Evolutionary conservation across 2,113 vertebrate genomes (phyloP), one percentile per base, ranked within the genome.

Genomic region (Thamnaconus septentrionalis): DNA sequence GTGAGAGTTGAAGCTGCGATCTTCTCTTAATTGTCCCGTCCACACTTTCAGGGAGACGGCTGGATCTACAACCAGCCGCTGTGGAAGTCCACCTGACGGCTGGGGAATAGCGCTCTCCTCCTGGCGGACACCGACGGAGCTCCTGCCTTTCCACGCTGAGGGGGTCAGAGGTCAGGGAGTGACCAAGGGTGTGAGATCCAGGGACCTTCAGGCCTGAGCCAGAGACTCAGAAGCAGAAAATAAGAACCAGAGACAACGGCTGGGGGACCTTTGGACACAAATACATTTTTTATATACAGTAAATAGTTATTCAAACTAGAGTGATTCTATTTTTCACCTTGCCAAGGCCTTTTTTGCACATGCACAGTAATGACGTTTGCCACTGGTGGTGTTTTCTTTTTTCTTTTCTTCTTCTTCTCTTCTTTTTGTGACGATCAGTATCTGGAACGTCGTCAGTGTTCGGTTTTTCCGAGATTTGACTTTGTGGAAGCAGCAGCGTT

Each of bases 261-360:
- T 50, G 3, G 57, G 70, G 50, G 71, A 59, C 59, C 59, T 56
- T 6, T 69, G 76, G 73, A 90, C 69, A 55, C 52, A 68, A 64
- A 65, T 60, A 64, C 8, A 53, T 75, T 86, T 90, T 31, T 93
- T 94, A 87, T 85, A 86, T 51, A 67, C 55, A 53, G 53, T 80
- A 66, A 64, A 57, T 72, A 83, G 69, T 77, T 11, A 65, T 80
- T 85, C 76, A 86, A 61, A 74, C 85, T 91, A 91, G 86, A 93
- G 74, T 76, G 90, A 94, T 94, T 95, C 90, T 94, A 94, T 93
- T 96, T 95, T 94, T 92, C 92, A 94, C 92, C 89, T 92, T 91
- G 91, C 91, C 88, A 91, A 92, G 90, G 92, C 91, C 69, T 75
- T 88, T 85, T 79, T 94, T 93, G 90, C 93, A 92, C 91, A 92